phyloP scores from a whole-genome alignment of 2,113 vertebrate genomes.

The Clarias gariepinus region DNA sequence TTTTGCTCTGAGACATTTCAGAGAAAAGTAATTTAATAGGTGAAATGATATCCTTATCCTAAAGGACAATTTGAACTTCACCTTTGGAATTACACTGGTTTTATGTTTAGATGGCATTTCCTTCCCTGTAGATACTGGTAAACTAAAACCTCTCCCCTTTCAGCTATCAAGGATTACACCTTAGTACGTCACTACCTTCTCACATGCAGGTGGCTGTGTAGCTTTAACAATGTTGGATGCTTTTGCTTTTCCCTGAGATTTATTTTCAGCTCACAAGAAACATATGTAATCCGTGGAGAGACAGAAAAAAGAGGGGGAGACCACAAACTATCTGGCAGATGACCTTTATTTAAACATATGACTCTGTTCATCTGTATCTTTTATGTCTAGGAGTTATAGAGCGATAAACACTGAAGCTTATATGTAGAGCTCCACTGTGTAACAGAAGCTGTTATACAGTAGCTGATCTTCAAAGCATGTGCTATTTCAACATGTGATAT shows the following conservation, averaged over 20 bases:
- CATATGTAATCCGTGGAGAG: conserved; percentile 21
- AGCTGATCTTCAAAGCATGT: conserved; percentile 68
- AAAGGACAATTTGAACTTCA: conserved; percentile 19
- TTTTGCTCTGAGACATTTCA: conserved; percentile 23
- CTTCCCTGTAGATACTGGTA: conserved; percentile 18
- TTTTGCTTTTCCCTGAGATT: conserved; percentile 20
- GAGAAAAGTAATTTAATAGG: conserved; percentile 16
- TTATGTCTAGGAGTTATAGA: conserved; percentile 54
- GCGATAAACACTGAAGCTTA: conserved; percentile 62
- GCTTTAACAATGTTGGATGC: conserved; percentile 17
- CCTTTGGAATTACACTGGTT: conserved; percentile 29
- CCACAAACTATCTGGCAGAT: conserved; percentile 43
- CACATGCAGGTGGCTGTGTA: conserved; percentile 20
- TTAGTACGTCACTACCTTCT: conserved; percentile 15
- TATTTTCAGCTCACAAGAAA: conserved; percentile 24
- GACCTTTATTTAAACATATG: conserved; percentile 53
- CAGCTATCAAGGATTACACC: conserved; percentile 38
- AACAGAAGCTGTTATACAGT: conserved; percentile 70
- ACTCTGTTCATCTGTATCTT: conserved; percentile 58
- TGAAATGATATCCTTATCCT: conserved; percentile 40
- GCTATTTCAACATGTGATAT: conserved; percentile 72
- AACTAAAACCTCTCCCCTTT: conserved; percentile 43
- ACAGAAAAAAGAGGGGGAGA: conserved; percentile 16
- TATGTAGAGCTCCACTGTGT: conserved; percentile 64
- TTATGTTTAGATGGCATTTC: conserved; percentile 41